A percentile compares a stretch with the other conserved stretches of the same genome.
phyloP scores from a whole-genome alignment of 2,797 vertebrate genomes.

The Jordanella pulchra region DNA sequence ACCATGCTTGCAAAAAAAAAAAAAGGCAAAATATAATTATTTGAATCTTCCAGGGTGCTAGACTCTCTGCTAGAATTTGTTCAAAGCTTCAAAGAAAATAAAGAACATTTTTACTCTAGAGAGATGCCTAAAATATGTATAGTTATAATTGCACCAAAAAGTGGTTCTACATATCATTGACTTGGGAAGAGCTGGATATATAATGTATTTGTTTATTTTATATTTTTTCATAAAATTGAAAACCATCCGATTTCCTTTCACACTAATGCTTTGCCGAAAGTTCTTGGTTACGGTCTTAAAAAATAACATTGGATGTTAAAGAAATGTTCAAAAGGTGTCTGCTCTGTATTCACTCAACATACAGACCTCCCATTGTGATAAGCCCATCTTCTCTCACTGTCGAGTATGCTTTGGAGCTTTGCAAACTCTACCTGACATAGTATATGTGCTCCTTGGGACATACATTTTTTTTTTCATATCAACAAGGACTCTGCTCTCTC shows the following conservation, averaged over 20 bases:
- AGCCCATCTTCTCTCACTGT: conserved; percentile 16
- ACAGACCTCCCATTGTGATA: conserved; percentile 10
- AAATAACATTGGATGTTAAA: not conserved
- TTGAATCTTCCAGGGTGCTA: not conserved
- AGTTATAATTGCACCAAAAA: not conserved
- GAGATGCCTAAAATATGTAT: not conserved
- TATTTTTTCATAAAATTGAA: not conserved
- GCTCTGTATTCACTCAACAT: not conserved
- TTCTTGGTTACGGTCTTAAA: not conserved
- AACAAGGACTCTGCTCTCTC: conserved; percentile 35
- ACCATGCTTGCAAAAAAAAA: not conserved
- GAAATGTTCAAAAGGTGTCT: not conserved
- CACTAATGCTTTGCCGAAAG: not conserved
- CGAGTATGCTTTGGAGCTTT: conserved; percentile 29
- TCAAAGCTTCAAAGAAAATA: too few relatives aligned
- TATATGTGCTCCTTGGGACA: conserved; percentile 24
- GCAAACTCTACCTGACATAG: conserved; percentile 20
- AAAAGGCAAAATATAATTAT: too few relatives aligned
- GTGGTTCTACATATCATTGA: not conserved
- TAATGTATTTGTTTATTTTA: too few relatives aligned
- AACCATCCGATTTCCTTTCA: not conserved
- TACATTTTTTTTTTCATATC: conserved; percentile 54
- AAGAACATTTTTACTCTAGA: not conserved
- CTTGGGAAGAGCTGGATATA: not conserved
- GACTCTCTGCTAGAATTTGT: too few relatives aligned